A percentile compares a stretch with the other conserved stretches of the same genome.
Evolutionary conservation across 2,113 vertebrate species (phyloP).

Genomic region (Regulus satrapa): DNA sequence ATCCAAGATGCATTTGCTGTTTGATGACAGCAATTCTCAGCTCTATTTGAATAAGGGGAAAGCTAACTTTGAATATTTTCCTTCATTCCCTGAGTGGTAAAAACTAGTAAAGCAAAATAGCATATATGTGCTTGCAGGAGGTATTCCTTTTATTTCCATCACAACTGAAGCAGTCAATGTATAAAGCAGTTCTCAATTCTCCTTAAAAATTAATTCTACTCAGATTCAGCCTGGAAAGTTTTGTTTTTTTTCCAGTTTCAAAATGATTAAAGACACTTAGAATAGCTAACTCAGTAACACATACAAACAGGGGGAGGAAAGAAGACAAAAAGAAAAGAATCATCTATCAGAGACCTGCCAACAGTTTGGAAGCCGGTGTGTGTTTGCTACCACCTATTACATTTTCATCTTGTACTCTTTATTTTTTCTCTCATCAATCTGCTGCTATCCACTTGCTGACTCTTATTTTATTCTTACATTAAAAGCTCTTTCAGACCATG

Average conservation of each 20-base stretch:
- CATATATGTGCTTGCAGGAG: neutral
- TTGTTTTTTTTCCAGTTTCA: neutral
- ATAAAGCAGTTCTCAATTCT: neutral
- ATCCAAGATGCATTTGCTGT: neutral
- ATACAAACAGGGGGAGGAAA: neutral
- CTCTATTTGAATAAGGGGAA: neutral
- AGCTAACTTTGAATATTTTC: neutral
- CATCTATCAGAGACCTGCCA: neutral
- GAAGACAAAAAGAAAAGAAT: neutral
- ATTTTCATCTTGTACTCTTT: neutral
- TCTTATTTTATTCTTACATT: neutral
- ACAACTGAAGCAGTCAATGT: neutral
- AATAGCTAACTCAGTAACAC: neutral
- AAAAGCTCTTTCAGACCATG: neutral
- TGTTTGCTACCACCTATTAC: neutral
- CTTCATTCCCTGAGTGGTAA: neutral
- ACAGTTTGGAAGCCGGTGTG: neutral
- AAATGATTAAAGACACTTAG: neutral
- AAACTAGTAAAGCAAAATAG: constrained; percentile 7
- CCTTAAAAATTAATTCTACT: neutral
- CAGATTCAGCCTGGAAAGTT: neutral
- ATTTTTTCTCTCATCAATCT: neutral
- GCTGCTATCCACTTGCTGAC: neutral
- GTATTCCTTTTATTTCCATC: neutral
- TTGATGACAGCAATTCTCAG: neutral